Evolutionary conservation across 1,140 invertebrate genomes (phyloP).

Genomic region (Papilio helenus): DNA sequence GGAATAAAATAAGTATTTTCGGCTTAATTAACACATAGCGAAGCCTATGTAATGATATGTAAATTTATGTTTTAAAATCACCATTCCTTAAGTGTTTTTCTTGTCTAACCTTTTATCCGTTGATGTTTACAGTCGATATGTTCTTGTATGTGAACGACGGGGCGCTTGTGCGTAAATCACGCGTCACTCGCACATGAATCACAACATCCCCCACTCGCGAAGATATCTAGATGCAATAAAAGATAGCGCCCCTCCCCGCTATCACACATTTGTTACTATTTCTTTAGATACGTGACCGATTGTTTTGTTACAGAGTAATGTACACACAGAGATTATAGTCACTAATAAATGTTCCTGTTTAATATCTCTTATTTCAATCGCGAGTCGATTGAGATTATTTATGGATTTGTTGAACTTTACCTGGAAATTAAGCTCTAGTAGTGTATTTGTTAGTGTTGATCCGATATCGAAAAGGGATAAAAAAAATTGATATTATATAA

Average conservation of each 20-base stretch:
- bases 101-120: conserved; percentile 2
- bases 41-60: not conserved
- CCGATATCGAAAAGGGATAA: too few species aligned
- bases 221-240: conserved; percentile 41
- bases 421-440: too few species aligned
- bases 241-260: conserved; percentile 33
- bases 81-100: conserved; percentile 24
- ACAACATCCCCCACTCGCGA: conserved; percentile 37
- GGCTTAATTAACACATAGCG: too few species aligned
- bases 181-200: conserved; percentile 36
- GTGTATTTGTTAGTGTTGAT: too few species aligned
- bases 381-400: too few species aligned
- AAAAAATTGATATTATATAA: too few species aligned
- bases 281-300: conserved; percentile 38
- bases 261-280: conserved; percentile 40
- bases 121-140: conserved; percentile 36
- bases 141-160: conserved; percentile 16
- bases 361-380: too few species aligned
- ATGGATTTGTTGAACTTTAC: too few species aligned
- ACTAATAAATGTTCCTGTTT: too few species aligned
- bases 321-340: not conserved
- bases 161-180: conserved; percentile 35
- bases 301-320: conserved; percentile 27
- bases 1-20: too few species aligned
- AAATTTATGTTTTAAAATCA: not conserved